Evolutionary conservation across 2,113 vertebrate genomes (phyloP).

Genomic region (Heliornis fulica): DNA sequence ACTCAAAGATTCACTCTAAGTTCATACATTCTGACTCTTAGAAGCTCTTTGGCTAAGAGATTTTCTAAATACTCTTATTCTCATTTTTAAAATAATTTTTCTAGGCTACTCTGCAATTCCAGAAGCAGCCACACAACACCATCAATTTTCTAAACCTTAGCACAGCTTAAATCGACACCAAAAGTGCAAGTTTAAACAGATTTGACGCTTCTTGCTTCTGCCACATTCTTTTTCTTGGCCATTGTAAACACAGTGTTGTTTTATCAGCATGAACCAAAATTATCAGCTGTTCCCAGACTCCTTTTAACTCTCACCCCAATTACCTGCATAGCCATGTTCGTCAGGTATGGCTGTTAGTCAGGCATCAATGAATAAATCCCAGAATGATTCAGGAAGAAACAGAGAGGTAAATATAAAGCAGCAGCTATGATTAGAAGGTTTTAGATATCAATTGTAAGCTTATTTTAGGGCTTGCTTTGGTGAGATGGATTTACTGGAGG

Average conservation of each 20-base stretch:
- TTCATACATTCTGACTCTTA: background rate
- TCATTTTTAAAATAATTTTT: background rate
- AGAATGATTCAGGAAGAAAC: background rate
- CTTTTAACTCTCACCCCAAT: background rate
- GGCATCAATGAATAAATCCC: background rate
- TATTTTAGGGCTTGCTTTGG: background rate
- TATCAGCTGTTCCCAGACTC: background rate
- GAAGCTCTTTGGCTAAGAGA: background rate
- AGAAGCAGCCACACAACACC: background rate
- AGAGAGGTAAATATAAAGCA: background rate
- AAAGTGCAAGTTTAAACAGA: accelerated
- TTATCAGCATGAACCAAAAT: background rate
- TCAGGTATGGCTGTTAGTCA: background rate
- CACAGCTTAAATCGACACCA: background rate
- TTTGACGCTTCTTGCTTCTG: background rate
- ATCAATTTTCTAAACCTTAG: background rate
- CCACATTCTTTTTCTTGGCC: background rate
- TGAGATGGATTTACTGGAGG: background rate
- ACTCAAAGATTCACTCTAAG: background rate
- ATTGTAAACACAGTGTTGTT: background rate
- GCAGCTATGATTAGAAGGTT: background rate
- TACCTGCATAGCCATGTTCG: background rate
- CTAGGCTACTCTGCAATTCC: background rate
- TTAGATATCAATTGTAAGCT: background rate
- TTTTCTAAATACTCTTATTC: background rate